These are phyloP conservation scores for Noctua pronuba DNA, from an alignment of 2,888 invertebrate species.

Conservation along the genomic window DNA sequence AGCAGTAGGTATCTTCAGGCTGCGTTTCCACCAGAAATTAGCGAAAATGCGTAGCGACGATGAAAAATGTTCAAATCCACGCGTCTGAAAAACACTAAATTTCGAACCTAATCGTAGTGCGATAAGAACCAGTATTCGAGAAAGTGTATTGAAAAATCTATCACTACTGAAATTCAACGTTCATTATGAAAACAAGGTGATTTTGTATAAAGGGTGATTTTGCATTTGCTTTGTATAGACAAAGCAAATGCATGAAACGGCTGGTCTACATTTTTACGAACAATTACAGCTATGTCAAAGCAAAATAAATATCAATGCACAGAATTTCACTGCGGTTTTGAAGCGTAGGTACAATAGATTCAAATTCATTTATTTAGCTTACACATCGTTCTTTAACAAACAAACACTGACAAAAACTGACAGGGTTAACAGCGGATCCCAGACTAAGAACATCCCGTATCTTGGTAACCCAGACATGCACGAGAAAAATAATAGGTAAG, in stretches of 20 bases:
- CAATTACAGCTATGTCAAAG: constrained; percentile 1
- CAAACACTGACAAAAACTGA: not conserved
- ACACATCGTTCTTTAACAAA: not conserved
- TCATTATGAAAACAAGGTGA: not conserved
- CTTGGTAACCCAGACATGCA: not conserved
- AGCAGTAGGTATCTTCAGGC: not conserved
- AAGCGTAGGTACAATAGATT: not conserved
- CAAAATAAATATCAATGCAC: not conserved
- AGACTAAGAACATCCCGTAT: not conserved
- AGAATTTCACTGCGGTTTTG: constrained; percentile 12
- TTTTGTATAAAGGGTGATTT: not conserved
- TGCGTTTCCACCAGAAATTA: too few species aligned
- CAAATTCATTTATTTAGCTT: not conserved
- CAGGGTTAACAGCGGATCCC: not conserved
- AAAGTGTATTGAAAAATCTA: too few species aligned
- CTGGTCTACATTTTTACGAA: not conserved
- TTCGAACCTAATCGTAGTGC: too few species aligned
- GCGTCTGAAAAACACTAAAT: too few species aligned
- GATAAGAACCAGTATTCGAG: too few species aligned
- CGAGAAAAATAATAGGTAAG: not conserved
- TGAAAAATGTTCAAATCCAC: too few species aligned
- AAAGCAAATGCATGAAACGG: not conserved
- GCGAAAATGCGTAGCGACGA: too few species aligned
- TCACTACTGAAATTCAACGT: not conserved
- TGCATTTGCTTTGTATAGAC: too few species aligned